Evolutionary conservation across 2,888 invertebrate species (phyloP).

Genomic region (Pardosa pseudoannulata): DNA sequence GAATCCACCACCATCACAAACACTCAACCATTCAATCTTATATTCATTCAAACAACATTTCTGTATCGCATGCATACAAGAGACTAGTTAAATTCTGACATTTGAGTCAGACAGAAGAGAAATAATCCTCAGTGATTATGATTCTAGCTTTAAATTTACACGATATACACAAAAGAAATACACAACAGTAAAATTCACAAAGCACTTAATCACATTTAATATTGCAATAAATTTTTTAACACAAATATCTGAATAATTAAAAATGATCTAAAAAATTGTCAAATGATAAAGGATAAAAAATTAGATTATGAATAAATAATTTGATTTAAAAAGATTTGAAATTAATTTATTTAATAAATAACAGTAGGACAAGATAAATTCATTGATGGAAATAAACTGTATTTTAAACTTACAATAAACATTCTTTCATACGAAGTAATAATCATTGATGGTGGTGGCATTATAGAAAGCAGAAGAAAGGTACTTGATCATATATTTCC

Average conservation of each 20-base stretch:
- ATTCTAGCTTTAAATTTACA: background rate
- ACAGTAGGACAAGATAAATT: background rate
- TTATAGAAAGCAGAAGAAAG: slow-evolving; percentile 32
- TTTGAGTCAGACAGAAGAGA: background rate
- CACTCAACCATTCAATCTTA: slow-evolving; percentile 17
- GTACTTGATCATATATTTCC: slow-evolving; percentile 9
- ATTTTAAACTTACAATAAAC: background rate
- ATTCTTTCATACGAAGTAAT: slow-evolving; percentile 18
- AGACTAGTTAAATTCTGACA: slow-evolving; percentile 12
- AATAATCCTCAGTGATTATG: background rate
- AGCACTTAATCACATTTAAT: slow-evolving; percentile 15
- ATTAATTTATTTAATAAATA: background rate
- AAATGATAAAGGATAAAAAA: background rate
- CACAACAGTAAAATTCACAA: background rate
- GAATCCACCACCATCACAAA: slow-evolving; percentile 40
- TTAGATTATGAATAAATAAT: no score
- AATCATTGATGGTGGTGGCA: slow-evolving; percentile 38
- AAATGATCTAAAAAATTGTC: background rate
- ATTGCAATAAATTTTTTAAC: background rate
- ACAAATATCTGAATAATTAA: background rate
- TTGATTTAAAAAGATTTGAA: background rate
- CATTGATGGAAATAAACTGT: background rate
- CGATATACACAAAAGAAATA: background rate
- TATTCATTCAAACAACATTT: background rate
- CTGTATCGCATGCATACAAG: background rate